Base-by-base conservation (phyloP, 2,888 invertebrate species). In the Rotaria sp. region DNA sequence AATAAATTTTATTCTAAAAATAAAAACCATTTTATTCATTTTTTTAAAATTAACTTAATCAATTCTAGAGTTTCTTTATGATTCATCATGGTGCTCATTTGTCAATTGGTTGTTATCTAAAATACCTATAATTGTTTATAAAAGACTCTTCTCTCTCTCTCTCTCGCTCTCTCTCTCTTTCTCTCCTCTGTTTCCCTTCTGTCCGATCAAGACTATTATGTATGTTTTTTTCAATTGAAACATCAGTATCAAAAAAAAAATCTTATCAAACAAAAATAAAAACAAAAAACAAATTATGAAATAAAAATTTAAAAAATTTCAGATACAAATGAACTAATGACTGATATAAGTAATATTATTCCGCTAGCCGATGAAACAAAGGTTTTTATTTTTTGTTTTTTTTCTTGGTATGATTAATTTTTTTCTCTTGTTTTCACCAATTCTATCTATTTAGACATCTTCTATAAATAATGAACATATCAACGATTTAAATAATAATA, bases 61-160 rank as follows among this genome's bases (percentile, higher is more conserved):
- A 67, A 10, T 21, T 21, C 5, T 67, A 67, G 67, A 67, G 67
- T 21, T 67, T 21, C 30, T 38, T 67, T 35, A 8, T 18, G 15
- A 35, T 67, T 67, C 67, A 67, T 67, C 35, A 67, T 67, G 67
- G 67, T 21, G 38, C 35, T 35, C 18, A 67, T 35, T 67, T 67
- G 67, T 67, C 35, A 67, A 67, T 67, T 67, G 67, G 67, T 67
- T 35, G 67, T 67, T 67, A 67, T 67, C 35, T 67, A 67, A 21
- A 67, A 67, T 67, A 67, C 67, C 67, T 35, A 67, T 67, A 67
- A 67, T 67, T 67, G 67, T 67, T 67, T 67, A 67, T 67, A 67
- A 67, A 67, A 67, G 67, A 67, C 18, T 35, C 67, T 30, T 67
- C 35, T 67, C 30, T 18, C 30, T 67, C 35, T 67, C 30, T 35